These are phyloP conservation scores for Montipora efflorescens DNA, from an alignment of 64 coral and sea anemone species.

Conservation along the genomic window DNA sequence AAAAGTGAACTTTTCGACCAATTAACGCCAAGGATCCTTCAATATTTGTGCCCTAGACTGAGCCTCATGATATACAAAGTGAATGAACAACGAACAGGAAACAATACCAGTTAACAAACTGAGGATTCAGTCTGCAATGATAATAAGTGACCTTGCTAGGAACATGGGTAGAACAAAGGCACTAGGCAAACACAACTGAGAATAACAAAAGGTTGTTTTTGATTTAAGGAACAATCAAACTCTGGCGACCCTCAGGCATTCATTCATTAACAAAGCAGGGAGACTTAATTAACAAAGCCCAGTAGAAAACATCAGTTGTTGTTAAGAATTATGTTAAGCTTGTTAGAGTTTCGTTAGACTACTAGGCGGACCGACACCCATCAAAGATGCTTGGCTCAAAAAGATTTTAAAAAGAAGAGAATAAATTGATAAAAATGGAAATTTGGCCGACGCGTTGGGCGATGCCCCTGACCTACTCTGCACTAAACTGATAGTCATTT, in stretches of 20 bases:
- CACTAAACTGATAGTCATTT: background rate
- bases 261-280: slow-evolving; percentile 1
- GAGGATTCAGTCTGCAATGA: background rate
- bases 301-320: background rate
- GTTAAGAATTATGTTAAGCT: background rate
- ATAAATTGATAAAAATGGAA: slow-evolving; percentile 2
- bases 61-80: background rate
- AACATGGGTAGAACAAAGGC: background rate
- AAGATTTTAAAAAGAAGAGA: slow-evolving; percentile 3
- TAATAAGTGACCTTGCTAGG: background rate
- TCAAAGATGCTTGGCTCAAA: too few relatives aligned
- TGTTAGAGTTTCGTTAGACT: background rate
- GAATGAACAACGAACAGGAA: slow-evolving; percentile 27
- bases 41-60: background rate
- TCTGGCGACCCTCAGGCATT: background rate
- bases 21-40: background rate
- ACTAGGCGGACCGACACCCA: too few relatives aligned
- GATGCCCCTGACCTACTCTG: background rate
- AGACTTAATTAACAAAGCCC: background rate
- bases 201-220: slow-evolving; percentile 26
- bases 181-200: slow-evolving; percentile 11
- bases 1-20: background rate
- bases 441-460: background rate
- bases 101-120: slow-evolving; percentile 21
- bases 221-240: slow-evolving; percentile 26